These are phyloP conservation scores for Microctenopoma steveboyesi DNA, from an alignment of 2,797 vertebrate genomes.

Conservation along the genomic window DNA sequence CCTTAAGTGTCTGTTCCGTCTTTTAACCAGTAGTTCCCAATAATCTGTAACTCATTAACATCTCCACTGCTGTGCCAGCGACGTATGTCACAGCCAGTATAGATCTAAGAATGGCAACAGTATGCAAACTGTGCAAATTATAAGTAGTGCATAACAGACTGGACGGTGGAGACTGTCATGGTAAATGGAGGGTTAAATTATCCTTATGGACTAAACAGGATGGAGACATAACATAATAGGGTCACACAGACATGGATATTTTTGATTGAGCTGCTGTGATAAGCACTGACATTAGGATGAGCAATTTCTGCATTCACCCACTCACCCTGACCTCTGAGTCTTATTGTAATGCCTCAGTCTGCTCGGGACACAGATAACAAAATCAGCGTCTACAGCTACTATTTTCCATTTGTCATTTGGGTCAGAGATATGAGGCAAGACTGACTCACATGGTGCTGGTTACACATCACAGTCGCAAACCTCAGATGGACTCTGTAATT, in stretches of 20 bases:
- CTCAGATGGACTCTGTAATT: slow-evolving; percentile 39
- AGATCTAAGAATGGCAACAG: slow-evolving; percentile 52
- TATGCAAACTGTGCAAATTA: slow-evolving; percentile 64
- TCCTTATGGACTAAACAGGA: slow-evolving; percentile 64
- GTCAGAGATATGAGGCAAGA: slow-evolving; percentile 60
- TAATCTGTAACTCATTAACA: slow-evolving; percentile 74
- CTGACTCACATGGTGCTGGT: slow-evolving; percentile 54
- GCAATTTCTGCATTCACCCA: slow-evolving; percentile 60
- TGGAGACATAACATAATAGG: slow-evolving; percentile 55
- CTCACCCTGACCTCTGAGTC: slow-evolving; percentile 64
- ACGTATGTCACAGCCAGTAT: slow-evolving; percentile 64
- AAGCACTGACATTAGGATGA: slow-evolving; percentile 70
- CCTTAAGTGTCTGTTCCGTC: slow-evolving; percentile 25
- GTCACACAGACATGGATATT: slow-evolving; percentile 49
- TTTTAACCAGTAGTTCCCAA: slow-evolving; percentile 38
- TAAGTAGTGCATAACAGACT: slow-evolving; percentile 35
- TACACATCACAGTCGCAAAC: slow-evolving; percentile 39
- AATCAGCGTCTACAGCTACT: slow-evolving; percentile 48
- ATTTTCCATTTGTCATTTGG: slow-evolving; percentile 59
- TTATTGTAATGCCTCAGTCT: slow-evolving; percentile 56
- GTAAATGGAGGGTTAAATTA: slow-evolving; percentile 74
- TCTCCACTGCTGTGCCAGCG: slow-evolving; percentile 66
- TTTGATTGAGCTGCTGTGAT: slow-evolving; percentile 60
- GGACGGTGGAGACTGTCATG: slow-evolving; percentile 37
- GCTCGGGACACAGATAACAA: slow-evolving; percentile 60